phyloP scores from a whole-genome alignment of 2,888 invertebrate genomes.

The Liposcelis brunnea region DNA sequence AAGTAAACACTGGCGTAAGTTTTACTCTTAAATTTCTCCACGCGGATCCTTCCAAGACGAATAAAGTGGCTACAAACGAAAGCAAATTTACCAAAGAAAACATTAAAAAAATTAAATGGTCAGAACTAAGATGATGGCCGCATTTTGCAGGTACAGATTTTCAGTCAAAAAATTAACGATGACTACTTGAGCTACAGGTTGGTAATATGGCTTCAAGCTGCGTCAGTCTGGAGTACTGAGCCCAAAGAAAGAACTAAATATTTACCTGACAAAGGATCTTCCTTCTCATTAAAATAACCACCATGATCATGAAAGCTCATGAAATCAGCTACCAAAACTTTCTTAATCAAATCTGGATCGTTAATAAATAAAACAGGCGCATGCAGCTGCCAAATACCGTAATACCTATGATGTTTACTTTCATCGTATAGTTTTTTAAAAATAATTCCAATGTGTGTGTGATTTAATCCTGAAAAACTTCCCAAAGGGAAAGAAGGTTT shows the following conservation, averaged over 20 bases:
- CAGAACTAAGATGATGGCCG: no score
- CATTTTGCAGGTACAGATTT: no score
- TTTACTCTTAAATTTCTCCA: conserved; percentile 22
- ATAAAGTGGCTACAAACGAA: conserved; percentile 2
- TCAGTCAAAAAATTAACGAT: no score
- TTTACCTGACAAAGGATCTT: conserved; percentile 36
- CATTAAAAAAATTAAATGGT: no score
- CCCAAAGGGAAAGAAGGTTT: not conserved
- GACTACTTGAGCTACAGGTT: no score
- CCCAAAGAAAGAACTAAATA: no score
- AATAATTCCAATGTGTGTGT: no score
- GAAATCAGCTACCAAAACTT: conserved; percentile 43
- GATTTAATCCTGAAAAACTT: not conserved
- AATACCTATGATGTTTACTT: not conserved
- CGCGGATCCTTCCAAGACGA: conserved; percentile 16
- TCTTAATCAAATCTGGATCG: conserved; percentile 38
- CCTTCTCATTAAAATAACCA: conserved; percentile 38
- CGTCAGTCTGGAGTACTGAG: no score
- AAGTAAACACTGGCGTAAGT: conserved; percentile 21
- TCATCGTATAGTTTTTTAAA: not conserved
- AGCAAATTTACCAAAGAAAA: no score
- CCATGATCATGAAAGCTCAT: conserved; percentile 47
- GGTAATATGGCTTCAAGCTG: no score
- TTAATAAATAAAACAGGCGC: conserved; percentile 30
- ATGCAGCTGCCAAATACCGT: not conserved